phyloP scores from a whole-genome alignment of 2,888 invertebrate genomes.

The Torymus texanus region DNA sequence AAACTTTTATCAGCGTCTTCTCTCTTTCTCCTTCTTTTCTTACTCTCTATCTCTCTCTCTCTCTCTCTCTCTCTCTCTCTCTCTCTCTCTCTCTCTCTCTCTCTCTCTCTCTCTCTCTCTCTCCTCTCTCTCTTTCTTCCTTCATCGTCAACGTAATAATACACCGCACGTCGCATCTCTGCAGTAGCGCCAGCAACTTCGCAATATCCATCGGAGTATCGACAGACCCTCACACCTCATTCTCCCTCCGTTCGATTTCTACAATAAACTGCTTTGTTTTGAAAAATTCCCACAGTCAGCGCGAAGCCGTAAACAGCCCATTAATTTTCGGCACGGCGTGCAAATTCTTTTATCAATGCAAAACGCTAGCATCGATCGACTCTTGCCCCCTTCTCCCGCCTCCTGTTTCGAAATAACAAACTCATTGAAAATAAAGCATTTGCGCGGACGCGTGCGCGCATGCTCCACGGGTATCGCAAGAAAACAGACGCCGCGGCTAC shows the following conservation, averaged over 20 bases:
- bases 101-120: background rate
- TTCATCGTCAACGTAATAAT: slow-evolving; percentile 45
- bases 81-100: too few relatives aligned
- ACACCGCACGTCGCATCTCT: background rate
- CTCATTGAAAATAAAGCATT: slow-evolving; percentile 50
- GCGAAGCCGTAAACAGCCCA: slow-evolving; percentile 50
- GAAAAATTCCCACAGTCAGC: slow-evolving; percentile 42
- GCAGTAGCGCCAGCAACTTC: slow-evolving; percentile 25
- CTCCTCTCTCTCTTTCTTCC: too few relatives aligned
- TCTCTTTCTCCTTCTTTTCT: background rate
- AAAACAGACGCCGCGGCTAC: slow-evolving; percentile 38
- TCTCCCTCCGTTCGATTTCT: background rate
- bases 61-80: background rate
- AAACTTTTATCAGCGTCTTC: slow-evolving; percentile 46
- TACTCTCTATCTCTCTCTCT: background rate
- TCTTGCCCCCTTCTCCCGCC: background rate
- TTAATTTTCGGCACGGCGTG: slow-evolving; percentile 36
- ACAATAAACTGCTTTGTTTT: slow-evolving; percentile 53
- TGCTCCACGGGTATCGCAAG: slow-evolving; percentile 22
- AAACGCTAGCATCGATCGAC: slow-evolving; percentile 26
- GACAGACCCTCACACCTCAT: slow-evolving; percentile 14
- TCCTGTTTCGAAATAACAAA: slow-evolving; percentile 37
- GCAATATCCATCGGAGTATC: slow-evolving; percentile 34
- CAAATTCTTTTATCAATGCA: slow-evolving; percentile 47
- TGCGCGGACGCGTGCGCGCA: background rate